Conservation (phyloP, 1,140 invertebrate species). For the Globodera rostochiensis region DNA sequence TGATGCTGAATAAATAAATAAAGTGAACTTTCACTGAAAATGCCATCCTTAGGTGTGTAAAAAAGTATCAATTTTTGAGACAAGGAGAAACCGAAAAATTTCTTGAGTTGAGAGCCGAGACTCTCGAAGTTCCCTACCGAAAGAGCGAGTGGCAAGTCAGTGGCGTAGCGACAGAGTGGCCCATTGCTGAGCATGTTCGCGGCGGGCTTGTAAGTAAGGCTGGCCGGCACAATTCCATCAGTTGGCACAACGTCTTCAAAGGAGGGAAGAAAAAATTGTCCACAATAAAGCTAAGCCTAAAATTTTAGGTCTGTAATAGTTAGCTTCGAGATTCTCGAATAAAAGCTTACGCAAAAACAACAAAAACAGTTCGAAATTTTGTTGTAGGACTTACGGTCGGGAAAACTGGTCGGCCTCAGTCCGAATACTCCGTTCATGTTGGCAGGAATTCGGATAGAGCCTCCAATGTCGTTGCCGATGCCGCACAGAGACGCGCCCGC, state of each 20-base stretch:
- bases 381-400: background rate
- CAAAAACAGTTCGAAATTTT: background rate
- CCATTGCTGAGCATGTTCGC: slow-evolving; percentile 70
- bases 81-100: too few relatives aligned
- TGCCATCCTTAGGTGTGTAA: too few relatives aligned
- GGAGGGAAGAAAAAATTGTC: background rate
- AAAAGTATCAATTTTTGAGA: too few relatives aligned
- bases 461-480: slow-evolving; percentile 90
- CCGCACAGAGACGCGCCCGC: slow-evolving; percentile 75
- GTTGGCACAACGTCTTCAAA: background rate
- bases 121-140: background rate
- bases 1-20: too few relatives aligned
- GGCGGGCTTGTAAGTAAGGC: background rate
- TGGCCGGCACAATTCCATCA: slow-evolving; percentile 21
- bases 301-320: background rate
- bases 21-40: background rate
- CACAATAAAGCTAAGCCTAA: too few relatives aligned
- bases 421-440: slow-evolving; percentile 91
- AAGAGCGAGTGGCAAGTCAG: slow-evolving; percentile 78
- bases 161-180: slow-evolving; percentile 84
- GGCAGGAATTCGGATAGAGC: slow-evolving; percentile 89
- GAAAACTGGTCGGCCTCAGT: slow-evolving; percentile 77
- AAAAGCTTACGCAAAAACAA: background rate
- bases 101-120: background rate
- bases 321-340: background rate